Evolutionary conservation across 2,797 vertebrate genomes (phyloP).

Genomic region (Hypotaenidia okinawae): DNA sequence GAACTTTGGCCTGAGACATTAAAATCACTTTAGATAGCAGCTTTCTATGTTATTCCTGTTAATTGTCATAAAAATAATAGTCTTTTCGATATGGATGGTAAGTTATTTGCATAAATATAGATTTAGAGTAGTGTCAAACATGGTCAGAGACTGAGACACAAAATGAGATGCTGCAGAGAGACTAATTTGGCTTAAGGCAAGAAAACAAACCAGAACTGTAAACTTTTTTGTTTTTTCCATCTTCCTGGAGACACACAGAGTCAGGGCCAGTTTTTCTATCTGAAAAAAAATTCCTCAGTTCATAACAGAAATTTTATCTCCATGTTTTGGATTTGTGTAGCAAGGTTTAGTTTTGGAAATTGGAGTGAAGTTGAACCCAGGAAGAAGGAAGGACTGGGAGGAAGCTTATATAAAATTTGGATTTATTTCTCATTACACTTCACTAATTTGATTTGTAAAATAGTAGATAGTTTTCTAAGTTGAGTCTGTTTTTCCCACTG

Average conservation of each 20-base stretch:
- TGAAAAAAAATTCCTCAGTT: slow-evolving; percentile 29
- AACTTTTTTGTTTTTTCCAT: not conserved
- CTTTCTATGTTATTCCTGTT: not conserved
- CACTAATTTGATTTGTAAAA: not conserved
- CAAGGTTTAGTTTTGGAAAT: not conserved
- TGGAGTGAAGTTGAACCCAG: not conserved
- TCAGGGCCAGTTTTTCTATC: not conserved
- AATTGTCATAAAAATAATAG: not conserved
- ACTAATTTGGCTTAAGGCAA: not conserved
- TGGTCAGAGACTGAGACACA: not conserved
- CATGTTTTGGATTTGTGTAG: too few species aligned
- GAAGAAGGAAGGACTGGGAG: too few species aligned
- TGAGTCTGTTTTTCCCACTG: fast-evolving
- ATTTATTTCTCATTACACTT: not conserved
- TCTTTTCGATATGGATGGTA: not conserved
- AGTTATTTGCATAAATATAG: not conserved
- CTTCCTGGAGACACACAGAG: not conserved
- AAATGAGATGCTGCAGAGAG: not conserved
- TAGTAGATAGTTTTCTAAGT: not conserved
- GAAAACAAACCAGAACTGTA: not conserved
- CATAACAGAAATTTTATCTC: slow-evolving; percentile 66
- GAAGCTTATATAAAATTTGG: not conserved
- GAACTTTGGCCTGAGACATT: not conserved
- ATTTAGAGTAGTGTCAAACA: not conserved
- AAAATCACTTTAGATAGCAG: not conserved